Conservation (phyloP, 2,113 vertebrate genomes). For the Petrocephalus microphthalmus region DNA sequence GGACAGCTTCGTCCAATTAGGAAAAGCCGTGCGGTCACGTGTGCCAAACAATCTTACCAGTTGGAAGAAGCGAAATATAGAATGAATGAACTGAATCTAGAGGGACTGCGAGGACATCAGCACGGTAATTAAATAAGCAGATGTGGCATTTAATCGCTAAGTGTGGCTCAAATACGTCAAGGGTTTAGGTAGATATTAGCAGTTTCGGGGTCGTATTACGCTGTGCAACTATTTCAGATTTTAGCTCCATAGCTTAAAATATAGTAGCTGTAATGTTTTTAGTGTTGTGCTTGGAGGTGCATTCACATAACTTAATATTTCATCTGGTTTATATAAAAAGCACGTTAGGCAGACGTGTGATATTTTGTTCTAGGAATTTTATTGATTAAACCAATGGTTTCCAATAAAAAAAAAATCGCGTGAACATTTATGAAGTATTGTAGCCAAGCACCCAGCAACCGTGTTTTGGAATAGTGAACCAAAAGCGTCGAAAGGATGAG, state of each 20-base stretch:
- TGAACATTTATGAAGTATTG: not conserved
- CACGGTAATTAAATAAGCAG: slow-evolving; percentile 3
- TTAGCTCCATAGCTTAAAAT: not conserved
- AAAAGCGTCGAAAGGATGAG: not conserved
- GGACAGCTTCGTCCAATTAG: not conserved
- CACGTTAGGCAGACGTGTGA: not conserved
- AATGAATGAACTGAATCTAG: not conserved
- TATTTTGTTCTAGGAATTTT: not conserved
- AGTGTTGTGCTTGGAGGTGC: not conserved
- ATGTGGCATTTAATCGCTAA: not conserved
- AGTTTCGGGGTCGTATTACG: not conserved
- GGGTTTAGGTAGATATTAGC: not conserved
- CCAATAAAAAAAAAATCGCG: not conserved
- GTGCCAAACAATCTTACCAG: not conserved
- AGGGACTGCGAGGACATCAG: not conserved
- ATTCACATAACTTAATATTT: not conserved
- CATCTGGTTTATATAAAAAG: not conserved
- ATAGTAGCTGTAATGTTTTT: not conserved
- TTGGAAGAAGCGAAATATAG: not conserved
- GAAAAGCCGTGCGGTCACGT: not conserved
- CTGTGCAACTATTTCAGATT: not conserved
- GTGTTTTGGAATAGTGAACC: not conserved
- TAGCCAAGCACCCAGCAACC: not conserved
- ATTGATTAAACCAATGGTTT: not conserved
- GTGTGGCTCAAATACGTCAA: not conserved